Percentiles rank a stretch among this genome's conserved stretches.
These are phyloP conservation scores for Silurus meridionalis DNA, from an alignment of 2,113 vertebrate genomes.

Conservation along the genomic window DNA sequence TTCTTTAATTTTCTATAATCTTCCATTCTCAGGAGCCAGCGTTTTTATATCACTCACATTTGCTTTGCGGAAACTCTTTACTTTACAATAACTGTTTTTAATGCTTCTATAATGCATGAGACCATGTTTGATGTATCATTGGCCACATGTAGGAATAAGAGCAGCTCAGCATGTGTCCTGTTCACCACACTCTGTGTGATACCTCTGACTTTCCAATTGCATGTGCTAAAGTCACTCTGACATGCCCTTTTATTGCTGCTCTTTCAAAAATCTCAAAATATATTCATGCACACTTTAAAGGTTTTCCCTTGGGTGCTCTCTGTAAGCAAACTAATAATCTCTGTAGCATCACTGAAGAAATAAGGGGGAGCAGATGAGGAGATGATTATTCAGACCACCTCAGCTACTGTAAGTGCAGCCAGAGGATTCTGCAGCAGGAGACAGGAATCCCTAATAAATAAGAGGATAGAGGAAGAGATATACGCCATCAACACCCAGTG, in stretches of 20 bases:
- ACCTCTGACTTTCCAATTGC: not conserved
- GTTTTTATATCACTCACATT: not conserved
- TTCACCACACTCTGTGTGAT: not conserved
- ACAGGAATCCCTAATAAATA: not conserved
- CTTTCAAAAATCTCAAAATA: not conserved
- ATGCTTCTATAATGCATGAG: constrained; percentile 17
- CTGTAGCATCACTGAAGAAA: not conserved
- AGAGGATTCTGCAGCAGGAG: constrained; percentile 11
- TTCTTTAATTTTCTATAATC: not conserved
- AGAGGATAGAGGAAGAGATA: not conserved
- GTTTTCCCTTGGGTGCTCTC: not conserved
- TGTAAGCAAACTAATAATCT: not conserved
- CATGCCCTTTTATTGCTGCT: not conserved
- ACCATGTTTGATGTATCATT: not conserved
- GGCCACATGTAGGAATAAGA: not conserved
- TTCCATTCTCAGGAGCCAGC: not conserved
- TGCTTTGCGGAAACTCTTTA: not conserved
- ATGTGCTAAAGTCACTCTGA: not conserved
- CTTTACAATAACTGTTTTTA: not conserved
- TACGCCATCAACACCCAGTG: not conserved
- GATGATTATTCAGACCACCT: not conserved
- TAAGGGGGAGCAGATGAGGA: not conserved
- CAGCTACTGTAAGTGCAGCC: not conserved
- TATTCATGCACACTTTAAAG: constrained; percentile 3
- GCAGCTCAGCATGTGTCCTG: not conserved